These are phyloP conservation scores for Bucorvus abyssinicus DNA, from an alignment of 2,797 vertebrate species.

Conservation along the genomic window DNA sequence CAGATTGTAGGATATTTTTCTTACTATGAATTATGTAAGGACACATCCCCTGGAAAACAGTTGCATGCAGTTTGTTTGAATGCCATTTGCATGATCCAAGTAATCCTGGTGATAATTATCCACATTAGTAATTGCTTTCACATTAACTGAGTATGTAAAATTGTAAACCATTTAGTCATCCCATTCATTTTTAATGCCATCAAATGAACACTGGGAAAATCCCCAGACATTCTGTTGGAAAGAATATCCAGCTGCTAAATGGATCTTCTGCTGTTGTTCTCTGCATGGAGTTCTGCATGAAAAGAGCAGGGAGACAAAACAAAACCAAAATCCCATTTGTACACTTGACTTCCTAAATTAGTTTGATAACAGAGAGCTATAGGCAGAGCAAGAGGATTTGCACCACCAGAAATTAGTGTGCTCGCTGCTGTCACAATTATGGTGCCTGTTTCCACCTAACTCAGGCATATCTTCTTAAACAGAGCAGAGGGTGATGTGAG, in stretches of 20 bases:
- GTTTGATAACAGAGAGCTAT: not conserved
- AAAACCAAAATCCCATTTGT: not conserved
- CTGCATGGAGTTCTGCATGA: not conserved
- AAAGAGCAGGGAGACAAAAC: not conserved
- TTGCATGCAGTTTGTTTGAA: not conserved
- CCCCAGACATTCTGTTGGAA: not conserved
- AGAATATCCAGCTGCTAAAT: not conserved
- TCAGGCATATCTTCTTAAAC: fast-evolving
- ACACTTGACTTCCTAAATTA: not conserved
- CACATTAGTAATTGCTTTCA: slow-evolving; percentile 18
- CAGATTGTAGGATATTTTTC: not conserved
- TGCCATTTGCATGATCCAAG: not conserved
- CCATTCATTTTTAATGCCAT: slow-evolving; percentile 38
- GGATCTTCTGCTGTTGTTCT: not conserved
- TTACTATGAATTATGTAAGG: not conserved
- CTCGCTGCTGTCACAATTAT: not conserved
- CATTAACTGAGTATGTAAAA: not conserved
- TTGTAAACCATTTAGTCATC: not conserved
- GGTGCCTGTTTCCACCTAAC: not conserved
- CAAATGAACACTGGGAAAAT: not conserved
- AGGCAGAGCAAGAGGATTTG: not conserved
- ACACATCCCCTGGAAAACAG: not conserved
- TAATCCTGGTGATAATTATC: slow-evolving; percentile 31
- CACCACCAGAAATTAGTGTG: not conserved
- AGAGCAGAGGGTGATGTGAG: not conserved